These are phyloP conservation scores for Actinostola sp. DNA, from an alignment of 92 coral and sea anemone genomes.

Conservation along the genomic window DNA sequence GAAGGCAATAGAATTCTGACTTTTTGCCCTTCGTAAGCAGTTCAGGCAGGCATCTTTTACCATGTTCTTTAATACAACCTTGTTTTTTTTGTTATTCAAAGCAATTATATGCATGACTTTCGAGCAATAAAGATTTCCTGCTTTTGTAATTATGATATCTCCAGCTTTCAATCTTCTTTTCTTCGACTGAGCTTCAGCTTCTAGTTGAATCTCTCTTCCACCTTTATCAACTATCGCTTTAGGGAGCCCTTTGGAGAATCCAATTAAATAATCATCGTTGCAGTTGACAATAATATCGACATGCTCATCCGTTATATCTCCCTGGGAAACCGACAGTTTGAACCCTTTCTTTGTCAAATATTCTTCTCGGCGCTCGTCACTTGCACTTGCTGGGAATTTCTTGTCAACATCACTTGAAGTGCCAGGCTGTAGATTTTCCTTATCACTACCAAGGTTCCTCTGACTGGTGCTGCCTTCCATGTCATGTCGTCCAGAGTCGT, in stretches of 20 bases:
- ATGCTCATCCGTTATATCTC: constrained; percentile 57
- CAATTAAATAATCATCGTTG: constrained; percentile 50
- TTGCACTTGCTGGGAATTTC: background rate
- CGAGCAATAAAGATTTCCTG: constrained; percentile 65
- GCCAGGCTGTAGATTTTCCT: background rate
- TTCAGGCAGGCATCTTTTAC: constrained; percentile 42
- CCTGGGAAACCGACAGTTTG: constrained; percentile 46
- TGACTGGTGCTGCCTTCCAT: background rate
- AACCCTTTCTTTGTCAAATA: constrained; percentile 36
- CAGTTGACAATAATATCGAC: constrained; percentile 86
- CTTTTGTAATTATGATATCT: constrained; percentile 53
- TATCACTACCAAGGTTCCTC: background rate
- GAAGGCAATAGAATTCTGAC: constrained; percentile 62
- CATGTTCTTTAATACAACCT: constrained; percentile 6
- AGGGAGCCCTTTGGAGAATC: constrained; percentile 62
- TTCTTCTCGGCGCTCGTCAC: background rate
- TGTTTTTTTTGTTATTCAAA: constrained; percentile 38
- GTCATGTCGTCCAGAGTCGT: background rate
- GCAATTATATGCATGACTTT: constrained; percentile 76
- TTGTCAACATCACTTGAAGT: background rate
- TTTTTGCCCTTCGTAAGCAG: constrained; percentile 51
- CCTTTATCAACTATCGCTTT: constrained; percentile 51
- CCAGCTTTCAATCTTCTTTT: constrained; percentile 23
- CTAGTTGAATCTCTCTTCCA: constrained; percentile 58
- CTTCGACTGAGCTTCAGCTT: constrained; percentile 31